Base-by-base conservation (phyloP, 2,888 invertebrate species). In the Lithophane semibrunnea region DNA sequence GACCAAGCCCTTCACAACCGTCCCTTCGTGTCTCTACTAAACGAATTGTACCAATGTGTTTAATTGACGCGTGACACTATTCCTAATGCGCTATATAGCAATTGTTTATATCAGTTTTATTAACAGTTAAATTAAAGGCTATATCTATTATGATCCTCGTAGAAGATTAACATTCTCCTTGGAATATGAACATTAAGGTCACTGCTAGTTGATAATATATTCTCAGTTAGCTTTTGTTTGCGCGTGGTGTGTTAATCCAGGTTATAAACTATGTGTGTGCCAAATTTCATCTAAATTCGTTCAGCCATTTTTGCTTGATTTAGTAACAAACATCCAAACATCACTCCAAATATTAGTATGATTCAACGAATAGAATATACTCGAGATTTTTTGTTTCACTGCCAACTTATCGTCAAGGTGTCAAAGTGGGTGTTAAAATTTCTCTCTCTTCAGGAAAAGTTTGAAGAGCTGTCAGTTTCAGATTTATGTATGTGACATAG, bases 1-100 rank as follows among this genome's bases (percentile, higher is more conserved):
- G 58, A 61, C 73, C 42, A 73, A 60, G 49, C 42, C 61, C 73
- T 68, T 65, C 58, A 58, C 63, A 61, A 75, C 64, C 37, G 67
- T 52, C 78, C 86, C 80, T 86, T 66, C 82, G 82, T 85, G 85
- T 88, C 85, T 86, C 81, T 71, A 78, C 74, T 71, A 84, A 79
- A 86, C 80, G 90, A 91, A 92, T 91, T 89, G 89, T 84, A 87
- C 88, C 87, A 91, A 91, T 88, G 90, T 80, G 88, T 88, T 90
- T 90, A 91, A 92, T 90, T 91, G 89, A 87, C 68, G 77, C 88
- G 88, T 92, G 92, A 90, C 92, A 91, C 86, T 87, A 81, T 89
- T 90, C 81, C 77, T 79, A 86, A 89, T 86, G 82, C 76, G 75
- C 77, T 79, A 64, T 79, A 64, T 56, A 74, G 37, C 64, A 73